Evolutionary conservation across 2,113 vertebrate species (phyloP), one percentile per base, ranked within the genome.

Genomic region (Ctenodactylus gundi): DNA sequence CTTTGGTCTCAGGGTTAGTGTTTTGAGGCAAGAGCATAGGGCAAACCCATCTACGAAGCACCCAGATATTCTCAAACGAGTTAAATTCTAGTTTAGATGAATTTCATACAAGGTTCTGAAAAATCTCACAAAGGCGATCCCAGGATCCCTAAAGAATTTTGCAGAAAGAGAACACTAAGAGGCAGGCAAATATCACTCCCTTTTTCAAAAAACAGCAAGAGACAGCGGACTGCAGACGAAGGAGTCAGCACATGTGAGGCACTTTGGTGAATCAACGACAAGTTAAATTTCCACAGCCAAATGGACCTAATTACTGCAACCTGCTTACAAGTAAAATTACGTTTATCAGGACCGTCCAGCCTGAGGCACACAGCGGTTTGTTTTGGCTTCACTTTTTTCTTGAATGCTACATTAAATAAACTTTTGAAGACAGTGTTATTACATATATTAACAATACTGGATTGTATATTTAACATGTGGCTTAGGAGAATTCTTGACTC

Each of bases 191-290:
- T 18, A 46, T 21, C 57, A 57, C 75, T 44, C 49, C 65, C 10
- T 20, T 88, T 81, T 60, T 89, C 89, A 87, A 62, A 86, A 90
- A 51, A 5, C 72, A 44, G 8, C 62, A 84, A 82, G 84, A 85
- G 68, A 92, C 18, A 4, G 23, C 17, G 55, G 46, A 27, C 65
- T 67, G 57, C 9, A 82, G 64, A 83, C 39, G n/a, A n/a, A 81
- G 41, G 25, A 92, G 44, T 23, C 62, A 29, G 51, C 14, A 31
- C 4, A 62, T 17, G 51, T 90, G 39, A 44, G 31, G 29, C 21
- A 51, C 17, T 39, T 15, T 27, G 36, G 14, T 14, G 34, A 64
- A 14, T 41, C 57, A 11, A 11, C 39, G 27, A 65, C 27, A 51
- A 67, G 90, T 46, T 60, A 67, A 41, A 51, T 7, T 57, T 41